Evolutionary conservation across 2,888 invertebrate species (phyloP).

Genomic region (Megaustenia siamemsis): DNA sequence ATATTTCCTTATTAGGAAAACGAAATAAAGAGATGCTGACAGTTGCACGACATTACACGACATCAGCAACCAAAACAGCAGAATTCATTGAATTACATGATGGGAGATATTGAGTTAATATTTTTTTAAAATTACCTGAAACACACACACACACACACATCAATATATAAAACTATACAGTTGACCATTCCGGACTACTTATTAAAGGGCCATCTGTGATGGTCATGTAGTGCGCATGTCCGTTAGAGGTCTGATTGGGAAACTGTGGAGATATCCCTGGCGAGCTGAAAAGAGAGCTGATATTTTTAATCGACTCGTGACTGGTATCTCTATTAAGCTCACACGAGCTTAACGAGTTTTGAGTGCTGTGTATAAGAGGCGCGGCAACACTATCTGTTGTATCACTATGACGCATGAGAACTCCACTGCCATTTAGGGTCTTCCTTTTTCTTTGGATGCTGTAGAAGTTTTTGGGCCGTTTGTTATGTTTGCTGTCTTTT

Average conservation of each 20-base stretch:
- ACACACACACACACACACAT: too few species aligned
- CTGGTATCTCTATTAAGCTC: constrained; percentile 16
- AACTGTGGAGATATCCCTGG: background rate
- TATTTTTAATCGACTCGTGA: constrained; percentile 27
- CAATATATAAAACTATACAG: too few species aligned
- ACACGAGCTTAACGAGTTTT: constrained; percentile 26
- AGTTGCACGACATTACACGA: too few species aligned
- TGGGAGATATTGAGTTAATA: too few species aligned
- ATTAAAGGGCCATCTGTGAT: constrained; percentile 1
- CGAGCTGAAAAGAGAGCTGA: background rate
- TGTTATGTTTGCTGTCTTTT: background rate
- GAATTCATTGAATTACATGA: too few species aligned
- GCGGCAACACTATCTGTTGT: constrained; percentile 48
- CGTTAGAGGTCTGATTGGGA: constrained; percentile 13
- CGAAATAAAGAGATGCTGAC: too few species aligned
- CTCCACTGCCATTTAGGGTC: background rate
- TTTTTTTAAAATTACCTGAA: too few species aligned
- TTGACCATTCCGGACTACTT: constrained; percentile 35
- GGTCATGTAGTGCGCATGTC: constrained; percentile 42
- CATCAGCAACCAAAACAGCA: too few species aligned
- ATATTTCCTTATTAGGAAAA: too few species aligned
- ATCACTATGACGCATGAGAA: constrained; percentile 20
- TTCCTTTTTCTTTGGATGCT: constrained; percentile 17
- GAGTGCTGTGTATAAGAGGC: constrained; percentile 52
- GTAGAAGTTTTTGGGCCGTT: background rate